phyloP scores from a whole-genome alignment of 2,888 invertebrate genomes.

The Cactoblastis cactorum region DNA sequence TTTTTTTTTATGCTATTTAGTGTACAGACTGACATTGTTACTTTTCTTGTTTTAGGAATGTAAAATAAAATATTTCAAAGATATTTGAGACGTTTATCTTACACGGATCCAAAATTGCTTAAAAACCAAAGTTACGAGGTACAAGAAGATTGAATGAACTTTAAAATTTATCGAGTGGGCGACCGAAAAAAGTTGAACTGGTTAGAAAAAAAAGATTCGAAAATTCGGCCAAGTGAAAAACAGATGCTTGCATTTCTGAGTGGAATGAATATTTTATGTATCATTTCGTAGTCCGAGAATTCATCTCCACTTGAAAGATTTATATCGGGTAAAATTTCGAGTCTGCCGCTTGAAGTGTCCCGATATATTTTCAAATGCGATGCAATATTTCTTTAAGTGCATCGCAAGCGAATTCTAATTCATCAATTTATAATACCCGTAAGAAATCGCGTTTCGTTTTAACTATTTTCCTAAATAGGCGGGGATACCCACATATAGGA shows the following conservation, averaged over 20 bases:
- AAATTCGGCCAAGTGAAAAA: slow-evolving; percentile 51
- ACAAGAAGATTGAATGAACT: slow-evolving; percentile 1
- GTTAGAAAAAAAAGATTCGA: slow-evolving; percentile 30
- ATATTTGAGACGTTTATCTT: background rate
- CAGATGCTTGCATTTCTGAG: slow-evolving; percentile 67
- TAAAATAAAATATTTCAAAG: slow-evolving; percentile 6
- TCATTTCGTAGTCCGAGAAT: slow-evolving; percentile 69
- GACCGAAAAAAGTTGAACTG: slow-evolving; percentile 18
- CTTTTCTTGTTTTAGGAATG: slow-evolving; percentile 32
- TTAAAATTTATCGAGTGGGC: slow-evolving; percentile 14
- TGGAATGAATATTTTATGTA: slow-evolving; percentile 71
- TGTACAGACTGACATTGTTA: too few relatives aligned
- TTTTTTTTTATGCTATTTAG: too few relatives aligned
- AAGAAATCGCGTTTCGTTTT: background rate
- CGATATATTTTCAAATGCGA: slow-evolving; percentile 41
- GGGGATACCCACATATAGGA: too few relatives aligned
- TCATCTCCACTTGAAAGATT: slow-evolving; percentile 72
- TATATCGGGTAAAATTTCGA: slow-evolving; percentile 66
- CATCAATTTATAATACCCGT: slow-evolving; percentile 7
- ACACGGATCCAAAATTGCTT: too few relatives aligned
- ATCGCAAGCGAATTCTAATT: slow-evolving; percentile 27
- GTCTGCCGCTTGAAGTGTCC: slow-evolving; percentile 56
- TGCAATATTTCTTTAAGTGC: slow-evolving; percentile 44
- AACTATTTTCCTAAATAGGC: background rate
- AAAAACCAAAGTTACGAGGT: background rate